These are phyloP conservation scores for Drosophila macrospina DNA, from an alignment of 2,888 invertebrate genomes.

Conservation along the genomic window DNA sequence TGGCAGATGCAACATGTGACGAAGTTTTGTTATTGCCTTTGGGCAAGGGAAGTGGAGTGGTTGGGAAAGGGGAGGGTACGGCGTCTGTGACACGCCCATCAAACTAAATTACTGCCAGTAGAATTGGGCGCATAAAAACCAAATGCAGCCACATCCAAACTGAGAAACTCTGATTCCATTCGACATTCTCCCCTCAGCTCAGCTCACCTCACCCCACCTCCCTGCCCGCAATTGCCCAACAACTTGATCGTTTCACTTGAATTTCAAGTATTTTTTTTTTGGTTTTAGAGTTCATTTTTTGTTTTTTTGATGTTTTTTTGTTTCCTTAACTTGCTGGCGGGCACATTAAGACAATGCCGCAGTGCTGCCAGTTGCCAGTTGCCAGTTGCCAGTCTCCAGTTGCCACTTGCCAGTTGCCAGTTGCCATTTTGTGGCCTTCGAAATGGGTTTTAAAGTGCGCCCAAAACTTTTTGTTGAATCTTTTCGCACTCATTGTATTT, in stretches of 20 bases:
- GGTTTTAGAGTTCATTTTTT: slow-evolving; percentile 9
- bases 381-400: too few species aligned
- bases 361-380: slow-evolving; percentile 33
- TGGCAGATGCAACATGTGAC: slow-evolving; percentile 72
- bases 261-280: slow-evolving; percentile 62
- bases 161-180: slow-evolving; percentile 32
- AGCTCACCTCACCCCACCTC: too few species aligned
- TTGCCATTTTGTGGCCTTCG: slow-evolving; percentile 63
- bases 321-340: slow-evolving; percentile 36
- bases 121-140: slow-evolving; percentile 50
- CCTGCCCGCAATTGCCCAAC: slow-evolving; percentile 16
- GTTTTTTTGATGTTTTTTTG: slow-evolving; percentile 7
- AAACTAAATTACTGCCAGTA: slow-evolving; percentile 74
- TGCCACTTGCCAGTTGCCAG: slow-evolving; percentile 31
- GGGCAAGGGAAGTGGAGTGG: slow-evolving; percentile 1
- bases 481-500: slow-evolving; percentile 47
- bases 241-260: slow-evolving; percentile 61
- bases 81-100: slow-evolving; percentile 74
- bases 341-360: slow-evolving; percentile 61
- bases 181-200: not conserved
- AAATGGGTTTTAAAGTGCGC: slow-evolving; percentile 67
- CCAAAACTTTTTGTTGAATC: slow-evolving; percentile 36
- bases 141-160: slow-evolving; percentile 54
- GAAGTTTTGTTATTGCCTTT: slow-evolving; percentile 48
- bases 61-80: slow-evolving; percentile 32